Conservation (phyloP, 2,113 vertebrate species). For the Pedetes capensis region DNA sequence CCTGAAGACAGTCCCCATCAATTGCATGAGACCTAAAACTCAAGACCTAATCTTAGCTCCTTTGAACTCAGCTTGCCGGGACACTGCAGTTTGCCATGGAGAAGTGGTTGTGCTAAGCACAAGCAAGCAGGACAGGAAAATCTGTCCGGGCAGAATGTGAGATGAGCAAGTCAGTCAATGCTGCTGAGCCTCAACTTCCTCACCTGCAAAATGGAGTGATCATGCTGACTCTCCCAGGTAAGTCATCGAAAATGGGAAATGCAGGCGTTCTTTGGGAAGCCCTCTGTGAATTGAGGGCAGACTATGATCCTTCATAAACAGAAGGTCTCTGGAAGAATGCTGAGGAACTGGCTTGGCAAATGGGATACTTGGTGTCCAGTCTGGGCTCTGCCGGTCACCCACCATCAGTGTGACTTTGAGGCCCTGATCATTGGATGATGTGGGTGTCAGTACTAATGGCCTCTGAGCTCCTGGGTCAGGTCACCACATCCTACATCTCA, state of each 20-base stretch:
- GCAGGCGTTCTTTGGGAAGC: neutral
- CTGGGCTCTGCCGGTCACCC: neutral
- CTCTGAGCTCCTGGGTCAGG: neutral
- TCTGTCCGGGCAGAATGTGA: neutral
- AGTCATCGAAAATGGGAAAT: neutral
- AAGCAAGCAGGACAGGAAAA: neutral
- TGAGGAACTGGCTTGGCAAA: neutral
- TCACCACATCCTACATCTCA: neutral
- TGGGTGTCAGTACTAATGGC: neutral
- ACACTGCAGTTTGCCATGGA: neutral
- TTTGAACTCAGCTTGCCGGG: neutral
- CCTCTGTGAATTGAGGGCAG: neutral
- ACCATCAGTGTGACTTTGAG: neutral
- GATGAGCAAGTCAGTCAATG: neutral
- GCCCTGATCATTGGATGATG: neutral
- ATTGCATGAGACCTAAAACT: slow-evolving; percentile 38
- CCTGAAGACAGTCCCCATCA: slow-evolving; percentile 16
- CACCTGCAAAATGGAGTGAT: neutral
- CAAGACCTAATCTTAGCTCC: neutral
- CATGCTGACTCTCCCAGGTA: neutral
- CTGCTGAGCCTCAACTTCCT: neutral
- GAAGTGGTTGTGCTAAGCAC: neutral
- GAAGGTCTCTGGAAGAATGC: neutral
- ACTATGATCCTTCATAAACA: neutral
- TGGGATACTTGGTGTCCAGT: neutral